Percentiles rank a stretch among this genome's conserved stretches.
phyloP scores from a whole-genome alignment of 2,797 vertebrate species.

The Myripristis murdjan region DNA sequence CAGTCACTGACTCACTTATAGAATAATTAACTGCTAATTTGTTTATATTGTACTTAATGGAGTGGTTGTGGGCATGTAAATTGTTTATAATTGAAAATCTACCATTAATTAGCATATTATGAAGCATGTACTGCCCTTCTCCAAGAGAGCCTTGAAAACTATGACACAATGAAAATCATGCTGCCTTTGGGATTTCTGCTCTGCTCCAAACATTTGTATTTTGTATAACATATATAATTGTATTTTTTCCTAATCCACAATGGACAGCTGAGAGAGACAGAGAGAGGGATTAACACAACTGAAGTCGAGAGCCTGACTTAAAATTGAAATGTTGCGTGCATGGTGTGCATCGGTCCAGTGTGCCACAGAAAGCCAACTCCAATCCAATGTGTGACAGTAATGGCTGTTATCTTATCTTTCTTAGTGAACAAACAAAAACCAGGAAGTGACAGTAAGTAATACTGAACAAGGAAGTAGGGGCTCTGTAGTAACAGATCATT shows the following conservation, averaged over 20 bases:
- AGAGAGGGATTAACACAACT: constrained; percentile 8
- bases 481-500: too few species aligned
- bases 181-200: too few species aligned
- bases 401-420: constrained; percentile 29
- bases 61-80: too few species aligned
- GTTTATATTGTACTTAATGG: too few species aligned
- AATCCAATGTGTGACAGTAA: constrained; percentile 30
- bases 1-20: constrained; percentile 8
- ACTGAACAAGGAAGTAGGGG: background rate
- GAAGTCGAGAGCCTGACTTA: background rate
- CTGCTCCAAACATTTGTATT: too few species aligned
- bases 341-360: background rate
- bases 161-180: too few species aligned
- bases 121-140: too few species aligned
- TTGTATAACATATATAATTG: too few species aligned
- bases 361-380: constrained; percentile 15
- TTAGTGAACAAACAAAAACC: constrained; percentile 22
- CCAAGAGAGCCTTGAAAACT: too few species aligned
- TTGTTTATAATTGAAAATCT: too few species aligned
- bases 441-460: constrained; percentile 21
- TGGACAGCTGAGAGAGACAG: background rate
- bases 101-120: too few species aligned
- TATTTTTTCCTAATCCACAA: background rate
- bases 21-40: too few species aligned
- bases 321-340: constrained; percentile 47